phyloP scores from a whole-genome alignment of 1,140 invertebrate genomes.

The Ips typographus region DNA sequence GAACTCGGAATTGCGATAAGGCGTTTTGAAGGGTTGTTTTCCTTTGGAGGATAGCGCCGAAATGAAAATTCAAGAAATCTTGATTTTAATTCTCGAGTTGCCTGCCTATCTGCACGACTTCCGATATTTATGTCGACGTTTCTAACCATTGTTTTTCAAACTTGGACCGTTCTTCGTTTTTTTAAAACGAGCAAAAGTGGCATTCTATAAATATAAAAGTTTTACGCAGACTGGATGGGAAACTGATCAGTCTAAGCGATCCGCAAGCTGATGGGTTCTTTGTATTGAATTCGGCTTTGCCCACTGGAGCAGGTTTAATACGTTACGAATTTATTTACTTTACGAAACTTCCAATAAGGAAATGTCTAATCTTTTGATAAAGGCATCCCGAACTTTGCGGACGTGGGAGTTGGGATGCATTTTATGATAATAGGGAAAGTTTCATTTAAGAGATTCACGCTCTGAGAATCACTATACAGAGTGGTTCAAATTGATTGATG shows the following conservation, averaged over 20 bases:
- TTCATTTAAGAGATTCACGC: background rate
- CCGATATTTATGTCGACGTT: constrained; percentile 12
- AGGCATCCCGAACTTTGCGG: background rate
- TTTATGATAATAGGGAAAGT: background rate
- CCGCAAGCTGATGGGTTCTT: constrained; percentile 18
- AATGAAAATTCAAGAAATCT: constrained; percentile 24
- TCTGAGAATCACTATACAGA: background rate
- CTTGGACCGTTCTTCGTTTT: background rate
- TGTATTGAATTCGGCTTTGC: constrained; percentile 15
- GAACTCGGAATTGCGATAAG: constrained; percentile 26
- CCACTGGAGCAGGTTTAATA: constrained; percentile 20
- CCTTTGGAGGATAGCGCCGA: constrained; percentile 3
- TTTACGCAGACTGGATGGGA: background rate
- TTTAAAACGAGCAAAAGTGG: background rate
- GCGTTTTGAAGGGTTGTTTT: constrained; percentile 29
- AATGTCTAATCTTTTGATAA: constrained; percentile 8
- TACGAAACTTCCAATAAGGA: constrained; percentile 14
- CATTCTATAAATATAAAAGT: constrained; percentile 3
- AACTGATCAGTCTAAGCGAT: constrained; percentile 6
- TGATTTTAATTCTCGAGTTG: constrained; percentile 22
- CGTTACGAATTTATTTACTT: constrained; percentile 18
- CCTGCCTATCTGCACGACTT: constrained; percentile 9
- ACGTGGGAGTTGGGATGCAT: background rate
- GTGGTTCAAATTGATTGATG: background rate
- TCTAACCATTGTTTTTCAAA: constrained; percentile 8